Percentiles rank a stretch among this genome's conserved stretches.
Evolutionary conservation across 2,113 vertebrate genomes (phyloP).

Genomic region (Jaculus jaculus): DNA sequence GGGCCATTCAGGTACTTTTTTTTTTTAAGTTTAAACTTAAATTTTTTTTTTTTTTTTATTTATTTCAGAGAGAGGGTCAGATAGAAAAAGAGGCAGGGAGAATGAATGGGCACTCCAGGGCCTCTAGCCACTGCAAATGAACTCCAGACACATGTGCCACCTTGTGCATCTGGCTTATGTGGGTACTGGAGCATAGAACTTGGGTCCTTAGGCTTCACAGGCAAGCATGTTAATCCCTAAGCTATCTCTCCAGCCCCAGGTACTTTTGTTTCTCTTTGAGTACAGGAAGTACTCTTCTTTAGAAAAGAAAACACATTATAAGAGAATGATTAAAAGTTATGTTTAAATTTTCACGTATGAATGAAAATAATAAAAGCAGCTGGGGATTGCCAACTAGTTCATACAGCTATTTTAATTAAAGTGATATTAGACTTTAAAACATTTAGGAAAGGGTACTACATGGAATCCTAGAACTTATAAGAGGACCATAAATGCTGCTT

Average conservation of each 20-base stretch:
- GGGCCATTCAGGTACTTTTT: conserved; percentile 91
- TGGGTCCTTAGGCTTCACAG: no score
- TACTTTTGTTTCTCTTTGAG: conserved; percentile 72
- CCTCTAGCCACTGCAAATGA: no score
- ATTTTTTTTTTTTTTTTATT: no score
- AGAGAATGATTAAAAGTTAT: conserved; percentile 27
- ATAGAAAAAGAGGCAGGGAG: no score
- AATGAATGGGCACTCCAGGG: no score
- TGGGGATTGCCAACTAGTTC: background rate
- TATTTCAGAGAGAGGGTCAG: no score
- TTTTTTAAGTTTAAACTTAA: no score
- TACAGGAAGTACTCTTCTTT: background rate
- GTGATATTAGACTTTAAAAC: conserved; percentile 26
- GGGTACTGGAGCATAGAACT: no score
- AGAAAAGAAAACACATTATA: conserved; percentile 25
- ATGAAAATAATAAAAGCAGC: conserved; percentile 1
- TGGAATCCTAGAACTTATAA: conserved; percentile 32
- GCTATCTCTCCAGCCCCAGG: conserved; percentile 82
- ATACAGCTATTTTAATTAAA: conserved; percentile 57
- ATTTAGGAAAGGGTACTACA: conserved; percentile 37
- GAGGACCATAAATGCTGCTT: background rate
- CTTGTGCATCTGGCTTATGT: no score
- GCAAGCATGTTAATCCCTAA: no score
- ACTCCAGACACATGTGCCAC: no score
- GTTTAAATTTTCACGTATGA: conserved; percentile 36